Evolutionary conservation across 2,113 vertebrate genomes (phyloP).

Genomic region (human (Homo sapiens)): DNA sequence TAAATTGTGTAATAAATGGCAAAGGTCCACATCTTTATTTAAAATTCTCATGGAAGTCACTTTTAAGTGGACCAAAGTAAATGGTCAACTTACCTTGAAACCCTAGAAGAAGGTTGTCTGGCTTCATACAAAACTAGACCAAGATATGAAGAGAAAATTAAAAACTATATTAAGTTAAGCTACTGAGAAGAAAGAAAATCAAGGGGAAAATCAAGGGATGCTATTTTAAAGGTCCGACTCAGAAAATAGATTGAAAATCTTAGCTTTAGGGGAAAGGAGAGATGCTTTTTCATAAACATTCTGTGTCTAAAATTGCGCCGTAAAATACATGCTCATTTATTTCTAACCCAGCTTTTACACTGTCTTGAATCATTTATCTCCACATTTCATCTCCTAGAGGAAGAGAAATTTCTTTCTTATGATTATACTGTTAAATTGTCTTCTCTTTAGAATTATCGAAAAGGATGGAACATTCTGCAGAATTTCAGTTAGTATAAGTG

Average conservation of each 20-base stretch:
- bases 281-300: slow-evolving; percentile 10
- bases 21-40: not conserved
- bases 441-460: not conserved
- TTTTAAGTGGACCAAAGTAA: slow-evolving; percentile 33
- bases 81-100: not conserved
- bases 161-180: not conserved
- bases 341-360: slow-evolving; percentile 27
- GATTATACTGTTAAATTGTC: not conserved
- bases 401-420: not conserved
- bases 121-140: slow-evolving; percentile 3
- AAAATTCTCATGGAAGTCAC: not conserved
- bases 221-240: not conserved
- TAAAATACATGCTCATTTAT: slow-evolving; percentile 26
- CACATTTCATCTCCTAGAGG: slow-evolving; percentile 22
- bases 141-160: slow-evolving; percentile 14
- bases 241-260: not conserved
- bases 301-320: slow-evolving; percentile 11
- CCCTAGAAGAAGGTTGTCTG: not conserved
- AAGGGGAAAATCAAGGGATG: not conserved
- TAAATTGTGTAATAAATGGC: not conserved
- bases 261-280: not conserved
- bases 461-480: not conserved
- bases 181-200: slow-evolving; percentile 28
- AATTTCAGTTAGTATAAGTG: slow-evolving; percentile 4
- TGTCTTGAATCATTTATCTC: slow-evolving; percentile 40